Conservation (phyloP, 1,140 invertebrate species). For the Drosophila leontia region DNA sequence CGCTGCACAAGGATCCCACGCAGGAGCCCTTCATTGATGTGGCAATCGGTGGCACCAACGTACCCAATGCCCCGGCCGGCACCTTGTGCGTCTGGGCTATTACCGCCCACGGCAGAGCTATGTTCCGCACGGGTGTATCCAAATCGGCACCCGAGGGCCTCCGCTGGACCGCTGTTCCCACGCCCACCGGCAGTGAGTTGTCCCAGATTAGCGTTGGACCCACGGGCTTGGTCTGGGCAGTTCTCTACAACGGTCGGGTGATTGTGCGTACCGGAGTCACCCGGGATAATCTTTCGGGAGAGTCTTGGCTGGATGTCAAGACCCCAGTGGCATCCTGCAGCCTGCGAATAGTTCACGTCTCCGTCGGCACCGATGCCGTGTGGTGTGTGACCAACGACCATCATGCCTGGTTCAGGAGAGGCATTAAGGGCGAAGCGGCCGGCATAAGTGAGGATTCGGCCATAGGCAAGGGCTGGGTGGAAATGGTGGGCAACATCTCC, state of each 20-base stretch:
- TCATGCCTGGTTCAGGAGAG: conserved; percentile 95
- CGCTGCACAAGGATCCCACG: conserved; percentile 94
- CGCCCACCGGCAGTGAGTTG: conserved; percentile 91
- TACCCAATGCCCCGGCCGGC: conserved; percentile 90
- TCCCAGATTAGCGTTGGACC: conserved; percentile 93
- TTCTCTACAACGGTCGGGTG: conserved; percentile 92
- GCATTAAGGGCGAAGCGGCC: conserved; percentile 90
- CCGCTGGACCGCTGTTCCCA: conserved; percentile 91
- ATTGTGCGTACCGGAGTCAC: conserved; percentile 92
- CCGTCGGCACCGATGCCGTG: conserved; percentile 93
- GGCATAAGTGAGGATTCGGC: conserved; percentile 90
- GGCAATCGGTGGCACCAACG: conserved; percentile 92
- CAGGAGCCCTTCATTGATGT: conserved; percentile 91
- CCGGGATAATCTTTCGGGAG: conserved; percentile 90
- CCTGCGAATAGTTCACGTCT: conserved; percentile 90
- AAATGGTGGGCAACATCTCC: conserved; percentile 94
- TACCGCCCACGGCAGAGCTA: conserved; percentile 94
- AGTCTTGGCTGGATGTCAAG: conserved; percentile 92
- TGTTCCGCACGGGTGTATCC: conserved; percentile 93
- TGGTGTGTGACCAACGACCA: conserved; percentile 95
- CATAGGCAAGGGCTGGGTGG: conserved; percentile 92
- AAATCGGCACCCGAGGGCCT: conserved; percentile 93
- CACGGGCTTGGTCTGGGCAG: conserved; percentile 93
- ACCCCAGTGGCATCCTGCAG: conserved; percentile 87
- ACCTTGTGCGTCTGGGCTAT: conserved; percentile 95